Conservation (phyloP, 2,113 vertebrate genomes). For the Lepidothrix coronata region DNA sequence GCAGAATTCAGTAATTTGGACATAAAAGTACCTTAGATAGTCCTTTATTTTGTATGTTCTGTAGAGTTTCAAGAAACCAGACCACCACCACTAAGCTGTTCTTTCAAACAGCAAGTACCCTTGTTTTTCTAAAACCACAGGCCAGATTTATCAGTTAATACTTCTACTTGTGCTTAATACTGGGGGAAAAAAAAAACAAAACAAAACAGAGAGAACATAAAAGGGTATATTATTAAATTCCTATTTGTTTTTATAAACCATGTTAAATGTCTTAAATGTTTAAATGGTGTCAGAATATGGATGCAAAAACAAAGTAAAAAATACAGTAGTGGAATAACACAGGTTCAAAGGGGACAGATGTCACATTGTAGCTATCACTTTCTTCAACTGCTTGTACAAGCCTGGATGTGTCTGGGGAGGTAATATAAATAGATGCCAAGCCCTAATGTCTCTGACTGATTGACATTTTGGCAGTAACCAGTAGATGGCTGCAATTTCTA, state of each 20-base stretch:
- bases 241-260: background rate
- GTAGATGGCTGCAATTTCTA: conserved; percentile 67
- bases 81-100: background rate
- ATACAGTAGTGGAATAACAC: background rate
- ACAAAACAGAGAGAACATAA: background rate
- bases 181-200: too few relatives aligned
- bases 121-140: background rate
- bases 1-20: background rate
- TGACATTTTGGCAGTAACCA: conserved; percentile 56
- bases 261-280: background rate
- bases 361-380: background rate
- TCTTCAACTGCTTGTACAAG: conserved; percentile 18
- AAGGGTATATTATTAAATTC: background rate
- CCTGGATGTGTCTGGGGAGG: conserved; percentile 36
- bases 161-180: background rate
- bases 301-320: background rate
- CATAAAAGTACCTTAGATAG: background rate
- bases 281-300: background rate
- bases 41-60: background rate
- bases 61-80: conserved; percentile 5
- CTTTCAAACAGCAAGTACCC: background rate
- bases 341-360: background rate
- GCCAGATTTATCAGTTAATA: conserved; percentile 32
- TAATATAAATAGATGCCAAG: conserved; percentile 25
- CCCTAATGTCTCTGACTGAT: conserved; percentile 20